Evolutionary conservation across 2,113 vertebrate genomes (phyloP).

Genomic region (Polyodon spathula): DNA sequence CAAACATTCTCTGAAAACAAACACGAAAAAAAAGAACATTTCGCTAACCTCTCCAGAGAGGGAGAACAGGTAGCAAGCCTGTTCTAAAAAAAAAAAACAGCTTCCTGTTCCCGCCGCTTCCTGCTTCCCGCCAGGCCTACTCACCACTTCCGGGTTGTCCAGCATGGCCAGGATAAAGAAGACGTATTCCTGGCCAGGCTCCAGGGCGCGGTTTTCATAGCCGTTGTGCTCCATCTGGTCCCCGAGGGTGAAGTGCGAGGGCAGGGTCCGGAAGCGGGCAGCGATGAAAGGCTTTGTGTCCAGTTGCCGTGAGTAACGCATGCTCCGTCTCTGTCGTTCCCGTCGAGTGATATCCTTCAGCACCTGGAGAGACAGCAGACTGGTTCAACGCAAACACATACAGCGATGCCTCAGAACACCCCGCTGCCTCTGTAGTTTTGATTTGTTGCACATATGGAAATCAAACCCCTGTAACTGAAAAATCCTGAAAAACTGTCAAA

Average conservation of each 20-base stretch:
- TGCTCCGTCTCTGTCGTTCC: conserved; percentile 68
- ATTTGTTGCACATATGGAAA: too few species aligned
- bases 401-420: too few species aligned
- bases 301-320: conserved; percentile 75
- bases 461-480: too few species aligned
- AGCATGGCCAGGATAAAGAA: conserved; percentile 85
- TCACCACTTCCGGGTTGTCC: conserved; percentile 68
- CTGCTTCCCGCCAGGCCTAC: too few species aligned
- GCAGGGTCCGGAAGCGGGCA: conserved; percentile 76
- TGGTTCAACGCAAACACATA: too few species aligned
- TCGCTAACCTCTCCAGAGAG: background rate
- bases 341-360: conserved; percentile 66
- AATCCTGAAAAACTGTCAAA: too few species aligned
- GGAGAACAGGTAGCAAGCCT: too few species aligned
- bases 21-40: conserved; percentile 17
- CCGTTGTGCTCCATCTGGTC: conserved; percentile 76
- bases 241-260: conserved; percentile 72
- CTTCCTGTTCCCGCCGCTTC: too few species aligned
- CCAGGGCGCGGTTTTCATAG: conserved; percentile 82
- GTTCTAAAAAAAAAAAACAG: too few species aligned
- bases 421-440: too few species aligned
- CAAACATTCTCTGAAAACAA: conserved; percentile 70
- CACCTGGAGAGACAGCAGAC: conserved; percentile 49
- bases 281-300: conserved; percentile 84
- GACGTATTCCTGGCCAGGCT: conserved; percentile 79